Percentiles rank a stretch among this genome's conserved stretches.
Evolutionary conservation across 1,140 invertebrate species (phyloP).

Genomic region (Micrasema minimum): DNA sequence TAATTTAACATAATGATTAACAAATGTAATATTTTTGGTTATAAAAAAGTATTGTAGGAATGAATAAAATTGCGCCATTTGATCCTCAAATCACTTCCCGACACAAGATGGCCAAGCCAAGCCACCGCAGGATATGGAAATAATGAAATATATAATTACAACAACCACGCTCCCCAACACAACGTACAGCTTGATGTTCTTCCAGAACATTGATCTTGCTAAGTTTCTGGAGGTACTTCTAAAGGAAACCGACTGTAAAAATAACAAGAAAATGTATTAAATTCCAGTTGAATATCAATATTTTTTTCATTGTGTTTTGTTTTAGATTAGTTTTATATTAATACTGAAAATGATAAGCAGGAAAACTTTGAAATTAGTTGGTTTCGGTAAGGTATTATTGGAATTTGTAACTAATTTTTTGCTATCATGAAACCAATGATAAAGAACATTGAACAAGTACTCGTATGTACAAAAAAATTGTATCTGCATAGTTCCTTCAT

Average conservation of each 20-base stretch:
- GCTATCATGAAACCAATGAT: too few relatives aligned
- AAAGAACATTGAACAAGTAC: too few relatives aligned
- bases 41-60: neutral
- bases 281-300: too few relatives aligned
- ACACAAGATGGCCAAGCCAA: constrained; percentile 82
- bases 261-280: neutral
- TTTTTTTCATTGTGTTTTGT: too few relatives aligned
- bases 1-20: too few relatives aligned
- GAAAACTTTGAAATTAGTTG: too few relatives aligned
- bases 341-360: too few relatives aligned
- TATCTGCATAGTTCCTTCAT: too few relatives aligned
- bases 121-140: constrained; percentile 88
- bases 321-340: too few relatives aligned
- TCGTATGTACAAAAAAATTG: too few relatives aligned
- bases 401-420: too few relatives aligned
- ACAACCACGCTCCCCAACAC: constrained; percentile 77
- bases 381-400: too few relatives aligned
- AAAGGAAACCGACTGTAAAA: constrained; percentile 86
- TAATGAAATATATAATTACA: constrained; percentile 86
- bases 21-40: constrained; percentile 18
- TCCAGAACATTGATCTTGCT: constrained; percentile 91
- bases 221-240: constrained; percentile 86
- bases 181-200: constrained; percentile 91
- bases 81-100: constrained; percentile 39
- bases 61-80: constrained; percentile 12